Evolutionary conservation across 1,140 invertebrate genomes (phyloP).

Genomic region (Papilio helenus): DNA sequence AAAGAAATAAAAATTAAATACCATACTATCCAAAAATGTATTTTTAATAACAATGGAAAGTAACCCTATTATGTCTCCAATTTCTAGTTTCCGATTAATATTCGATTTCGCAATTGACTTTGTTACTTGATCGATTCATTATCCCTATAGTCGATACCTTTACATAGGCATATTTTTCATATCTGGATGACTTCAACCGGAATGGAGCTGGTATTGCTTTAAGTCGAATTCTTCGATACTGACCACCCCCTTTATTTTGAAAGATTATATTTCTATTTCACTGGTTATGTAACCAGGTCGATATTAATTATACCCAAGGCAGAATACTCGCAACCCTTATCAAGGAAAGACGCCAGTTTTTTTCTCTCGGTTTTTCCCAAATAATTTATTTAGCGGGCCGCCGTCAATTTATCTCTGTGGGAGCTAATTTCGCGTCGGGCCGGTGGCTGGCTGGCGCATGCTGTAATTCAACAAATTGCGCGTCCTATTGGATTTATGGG

Average conservation of each 20-base stretch:
- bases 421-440: conserved; percentile 81
- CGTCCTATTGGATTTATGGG: conserved; percentile 77
- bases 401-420: conserved; percentile 81
- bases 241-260: not conserved
- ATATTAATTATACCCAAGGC: conserved; percentile 78
- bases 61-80: no score
- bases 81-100: no score
- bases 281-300: conserved; percentile 50
- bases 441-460: conserved; percentile 80
- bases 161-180: not conserved
- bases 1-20: not conserved
- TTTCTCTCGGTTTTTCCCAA: conserved; percentile 80
- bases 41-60: not conserved
- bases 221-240: not conserved
- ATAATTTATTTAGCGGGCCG: conserved; percentile 82
- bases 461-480: conserved; percentile 83
- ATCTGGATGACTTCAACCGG: not conserved
- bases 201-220: not conserved
- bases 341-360: conserved; percentile 81
- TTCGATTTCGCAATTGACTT: no score
- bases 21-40: not conserved
- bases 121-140: no score
- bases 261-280: conserved; percentile 5
- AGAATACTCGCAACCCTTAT: conserved; percentile 78
- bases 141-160: no score